Base-by-base conservation (phyloP, 2,888 invertebrate species). In the Drepanosiphum platanoidis region DNA sequence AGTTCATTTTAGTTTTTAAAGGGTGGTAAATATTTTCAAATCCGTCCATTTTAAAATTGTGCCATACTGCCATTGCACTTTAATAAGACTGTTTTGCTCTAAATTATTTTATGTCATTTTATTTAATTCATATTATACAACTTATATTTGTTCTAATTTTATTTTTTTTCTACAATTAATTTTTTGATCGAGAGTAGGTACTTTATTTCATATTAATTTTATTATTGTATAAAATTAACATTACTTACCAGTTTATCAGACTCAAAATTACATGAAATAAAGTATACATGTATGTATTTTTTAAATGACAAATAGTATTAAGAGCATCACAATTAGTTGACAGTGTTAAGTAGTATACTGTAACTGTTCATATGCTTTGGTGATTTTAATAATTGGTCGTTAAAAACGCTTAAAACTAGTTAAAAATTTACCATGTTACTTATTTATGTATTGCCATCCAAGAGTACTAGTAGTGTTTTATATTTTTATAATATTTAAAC, bases 311-410 rank as follows among this genome's bases (percentile, higher is more conserved):
- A 11, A 71, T 42, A 27, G 1, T 39, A 39, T 77, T 74, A 36
- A 58, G 13, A 52, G 52, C 32, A 42, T 27, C 18, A 13, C 52
- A 71, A 71, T 61, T 81, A 32, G 22, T 61, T 72, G 13, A 42
- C 27, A 36, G n/a, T 34, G 30, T 58, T 61, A 39, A 61, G 11
- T 66, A 52, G 18, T 74, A 18, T 72, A 70, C 30, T 66, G 18
- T 77, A 84, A 84, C 84, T 77, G 84, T 84, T 68, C 11, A n/a
- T 70, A 84, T 36, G 84, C 77, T 84, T 84, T 52, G 77, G 22
- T 84, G 52, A 66, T n/a, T 68, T 68, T 8, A 66, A 68, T 84
- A 84, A 84, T 68, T 77, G 22, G n/a, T n/a, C n/a, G n/a, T n/a
- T n/a, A n/a, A n/a, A n/a, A n/a, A n/a, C 22, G 13, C 18, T 58